Conservation (phyloP, 2,113 vertebrate genomes). For the Columbina picui region DNA sequence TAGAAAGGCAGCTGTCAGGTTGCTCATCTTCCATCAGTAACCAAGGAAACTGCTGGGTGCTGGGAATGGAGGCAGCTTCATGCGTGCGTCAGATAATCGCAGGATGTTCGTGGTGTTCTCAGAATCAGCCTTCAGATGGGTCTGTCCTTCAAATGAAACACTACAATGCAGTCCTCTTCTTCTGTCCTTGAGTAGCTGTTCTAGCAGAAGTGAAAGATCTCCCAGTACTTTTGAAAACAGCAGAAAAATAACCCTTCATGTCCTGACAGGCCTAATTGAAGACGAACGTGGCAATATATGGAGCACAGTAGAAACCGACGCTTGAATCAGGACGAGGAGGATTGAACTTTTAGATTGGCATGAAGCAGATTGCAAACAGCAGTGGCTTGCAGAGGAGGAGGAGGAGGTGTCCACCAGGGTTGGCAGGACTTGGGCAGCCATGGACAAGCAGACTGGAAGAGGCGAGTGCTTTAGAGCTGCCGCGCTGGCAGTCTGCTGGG, state of each 20-base stretch:
- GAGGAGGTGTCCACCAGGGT: neutral
- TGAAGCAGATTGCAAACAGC: neutral
- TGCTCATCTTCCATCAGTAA: conserved; percentile 52
- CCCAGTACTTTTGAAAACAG: neutral
- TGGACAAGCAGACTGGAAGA: neutral
- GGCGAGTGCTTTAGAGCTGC: neutral
- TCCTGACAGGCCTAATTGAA: neutral
- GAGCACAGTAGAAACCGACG: neutral
- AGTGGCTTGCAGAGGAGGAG: neutral
- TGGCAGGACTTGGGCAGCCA: neutral
- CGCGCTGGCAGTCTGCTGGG: neutral
- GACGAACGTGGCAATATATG: neutral
- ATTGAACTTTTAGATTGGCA: neutral
- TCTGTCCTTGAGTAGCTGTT: neutral
- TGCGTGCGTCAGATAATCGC: conserved; percentile 38
- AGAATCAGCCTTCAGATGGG: neutral
- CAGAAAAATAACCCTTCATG: neutral
- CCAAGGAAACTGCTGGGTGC: conserved; percentile 51
- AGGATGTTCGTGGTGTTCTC: conserved; percentile 41
- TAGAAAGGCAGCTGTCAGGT: conserved; percentile 52
- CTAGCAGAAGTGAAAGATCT: neutral
- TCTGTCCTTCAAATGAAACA: neutral
- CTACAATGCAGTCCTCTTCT: neutral
- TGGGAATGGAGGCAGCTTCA: neutral
- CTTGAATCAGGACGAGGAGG: neutral